Percentiles rank a stretch among this genome's conserved stretches.
phyloP scores from a whole-genome alignment of 1,140 invertebrate species.

The Trachymyrmex septentrionalis region DNA sequence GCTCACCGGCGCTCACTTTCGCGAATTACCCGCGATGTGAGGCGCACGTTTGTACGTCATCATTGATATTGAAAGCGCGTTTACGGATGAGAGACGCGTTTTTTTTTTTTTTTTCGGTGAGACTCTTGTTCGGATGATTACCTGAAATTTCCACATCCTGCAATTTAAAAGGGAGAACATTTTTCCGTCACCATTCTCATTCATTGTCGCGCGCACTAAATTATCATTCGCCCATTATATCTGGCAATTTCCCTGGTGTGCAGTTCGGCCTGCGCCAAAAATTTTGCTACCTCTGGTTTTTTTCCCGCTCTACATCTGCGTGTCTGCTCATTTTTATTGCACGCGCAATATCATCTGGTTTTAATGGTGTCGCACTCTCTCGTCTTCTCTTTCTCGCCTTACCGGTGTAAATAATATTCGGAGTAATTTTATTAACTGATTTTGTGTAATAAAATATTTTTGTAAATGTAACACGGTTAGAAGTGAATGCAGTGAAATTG shows the following conservation, averaged over 20 bases:
- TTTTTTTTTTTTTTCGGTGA: no score
- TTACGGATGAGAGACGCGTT: neutral
- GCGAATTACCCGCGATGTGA: conserved; percentile 40
- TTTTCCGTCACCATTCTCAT: conserved; percentile 32
- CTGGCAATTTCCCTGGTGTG: conserved; percentile 54
- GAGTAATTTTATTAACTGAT: neutral
- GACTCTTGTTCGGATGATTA: neutral
- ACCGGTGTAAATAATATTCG: neutral
- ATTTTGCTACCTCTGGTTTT: conserved; percentile 47
- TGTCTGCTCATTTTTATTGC: conserved; percentile 45
- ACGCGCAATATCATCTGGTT: conserved; percentile 30
- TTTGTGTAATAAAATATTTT: no score
- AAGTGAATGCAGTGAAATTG: neutral
- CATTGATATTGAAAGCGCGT: neutral
- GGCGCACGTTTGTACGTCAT: conserved; percentile 11
- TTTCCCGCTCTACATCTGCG: conserved; percentile 27
- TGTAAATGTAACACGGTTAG: neutral
- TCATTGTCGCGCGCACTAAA: conserved; percentile 42
- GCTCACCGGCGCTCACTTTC: conserved; percentile 34
- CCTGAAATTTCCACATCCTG: neutral
- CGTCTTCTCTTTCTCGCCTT: neutral
- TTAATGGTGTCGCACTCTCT: conserved; percentile 20
- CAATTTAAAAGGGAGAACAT: conserved; percentile 8
- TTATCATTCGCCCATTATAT: conserved; percentile 60
- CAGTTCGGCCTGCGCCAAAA: conserved; percentile 30